Evolutionary conservation across 2,888 invertebrate genomes (phyloP).

Genomic region (Pharmacophagus antenor): DNA sequence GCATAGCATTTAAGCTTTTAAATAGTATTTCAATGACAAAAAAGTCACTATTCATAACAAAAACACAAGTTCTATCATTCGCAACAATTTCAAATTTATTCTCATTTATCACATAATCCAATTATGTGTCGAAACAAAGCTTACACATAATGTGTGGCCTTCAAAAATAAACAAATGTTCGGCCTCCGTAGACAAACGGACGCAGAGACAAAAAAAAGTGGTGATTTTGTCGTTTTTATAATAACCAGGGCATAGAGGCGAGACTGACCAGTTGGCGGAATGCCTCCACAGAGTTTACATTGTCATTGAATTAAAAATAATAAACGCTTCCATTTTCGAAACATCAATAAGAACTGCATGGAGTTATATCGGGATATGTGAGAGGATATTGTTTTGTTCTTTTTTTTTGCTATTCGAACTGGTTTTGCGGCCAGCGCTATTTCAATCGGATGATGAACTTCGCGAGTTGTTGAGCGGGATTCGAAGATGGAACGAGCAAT

Average conservation of each 20-base stretch:
- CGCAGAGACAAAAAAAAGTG: conserved; percentile 66
- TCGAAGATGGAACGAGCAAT: conserved; percentile 47
- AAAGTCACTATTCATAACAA: too few species aligned
- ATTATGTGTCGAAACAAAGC: conserved; percentile 19
- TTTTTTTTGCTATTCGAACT: conserved; percentile 37
- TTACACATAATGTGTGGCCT: conserved; percentile 45
- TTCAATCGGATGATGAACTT: conserved; percentile 52
- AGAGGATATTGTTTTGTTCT: conserved; percentile 14
- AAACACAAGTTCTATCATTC: too few species aligned
- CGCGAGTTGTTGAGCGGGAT: conserved; percentile 38
- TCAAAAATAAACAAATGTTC: conserved; percentile 43
- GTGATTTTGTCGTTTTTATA: conserved; percentile 71
- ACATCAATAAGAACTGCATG: conserved; percentile 24
- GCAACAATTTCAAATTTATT: too few species aligned
- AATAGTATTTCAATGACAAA: too few species aligned
- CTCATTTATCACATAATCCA: conserved; percentile 15
- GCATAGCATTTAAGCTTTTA: too few species aligned
- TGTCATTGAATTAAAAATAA: conserved; percentile 32
- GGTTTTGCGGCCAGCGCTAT: conserved; percentile 53
- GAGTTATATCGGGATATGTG: conserved; percentile 13
- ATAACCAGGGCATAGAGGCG: conserved; percentile 63
- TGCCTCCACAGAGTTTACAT: conserved; percentile 49
- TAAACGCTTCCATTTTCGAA: conserved; percentile 32
- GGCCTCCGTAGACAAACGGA: conserved; percentile 46
- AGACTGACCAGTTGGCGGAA: conserved; percentile 56